Base-by-base conservation (phyloP, 2,888 invertebrate species). In the Chorisops tibialis region DNA sequence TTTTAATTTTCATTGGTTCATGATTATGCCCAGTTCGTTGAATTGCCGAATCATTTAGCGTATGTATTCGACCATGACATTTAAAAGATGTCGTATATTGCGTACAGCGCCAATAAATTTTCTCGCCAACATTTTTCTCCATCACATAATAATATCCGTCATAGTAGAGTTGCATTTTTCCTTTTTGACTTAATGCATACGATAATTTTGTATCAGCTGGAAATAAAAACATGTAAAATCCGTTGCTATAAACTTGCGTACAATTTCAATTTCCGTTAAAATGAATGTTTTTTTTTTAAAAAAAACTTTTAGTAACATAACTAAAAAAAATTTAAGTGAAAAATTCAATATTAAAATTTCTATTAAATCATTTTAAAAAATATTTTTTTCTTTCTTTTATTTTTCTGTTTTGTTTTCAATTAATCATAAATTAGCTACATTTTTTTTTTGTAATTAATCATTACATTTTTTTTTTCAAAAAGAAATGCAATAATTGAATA, bases 81-180 rank as follows among this genome's bases (percentile, higher is more conserved):
- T 71, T 74, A 9, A 67, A 56, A 0, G 67, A 61, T 3, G 78
- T 77, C 6, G 78, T 78, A 52, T 78, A 78, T 61, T 76, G 73
- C 1, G 74, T 75, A 65, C 78, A 79, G 30, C 78, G 72, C 78
- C 78, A 79, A 65, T 79, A 79, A 7, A 73, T 71, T 66, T 78
- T 78, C 21, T 68, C 66, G 1, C 73, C 72, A 14, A 75, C 70
- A 16, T 66, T 66, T 66, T 78, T 78, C 59, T 79, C 78, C 11
- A 71, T 71, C 1, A 78, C 74, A 62, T 75, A 79, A 63, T 72
- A 73, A 66, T 66, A 75, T 19, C 74, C 75, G 2, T 73, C 70
- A 47, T 71, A 66, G 7, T 69, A 64, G 16, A 79, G 64, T 64
- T 75, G 70, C 6, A 67, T 69, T 51, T 73, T 73, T 45, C 78